phyloP scores from a whole-genome alignment of 30 jellyfish, hydroid and myxozoan genomes.

The Chironex yamaguchii region DNA sequence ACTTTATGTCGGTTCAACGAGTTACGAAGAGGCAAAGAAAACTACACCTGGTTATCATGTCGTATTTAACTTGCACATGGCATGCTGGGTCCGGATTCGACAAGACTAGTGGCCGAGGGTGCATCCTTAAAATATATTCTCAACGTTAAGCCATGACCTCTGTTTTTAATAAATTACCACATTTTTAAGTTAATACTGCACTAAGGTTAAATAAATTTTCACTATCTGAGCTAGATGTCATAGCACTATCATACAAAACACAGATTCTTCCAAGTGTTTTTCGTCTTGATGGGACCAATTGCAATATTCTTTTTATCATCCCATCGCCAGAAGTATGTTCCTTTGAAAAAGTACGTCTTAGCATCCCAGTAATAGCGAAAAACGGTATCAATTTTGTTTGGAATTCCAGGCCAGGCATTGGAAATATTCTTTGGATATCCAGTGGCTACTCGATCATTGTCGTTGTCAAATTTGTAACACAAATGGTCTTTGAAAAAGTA shows the following conservation, averaged over 20 bases:
- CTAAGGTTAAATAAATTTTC: too few relatives aligned
- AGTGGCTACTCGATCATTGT: constrained; percentile 23
- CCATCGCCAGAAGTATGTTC: constrained; percentile 60
- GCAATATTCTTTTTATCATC: constrained; percentile 12
- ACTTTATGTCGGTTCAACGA: too few relatives aligned
- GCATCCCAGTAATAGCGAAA: constrained; percentile 77
- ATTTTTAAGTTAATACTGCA: too few relatives aligned
- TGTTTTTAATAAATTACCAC: too few relatives aligned
- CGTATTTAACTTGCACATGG: too few relatives aligned
- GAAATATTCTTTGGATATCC: constrained; percentile 81
- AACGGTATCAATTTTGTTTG: constrained; percentile 77
- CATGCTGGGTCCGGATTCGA: too few relatives aligned
- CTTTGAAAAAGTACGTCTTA: constrained; percentile 73
- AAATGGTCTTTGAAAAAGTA: constrained; percentile 75
- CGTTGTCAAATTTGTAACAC: constrained; percentile 66
- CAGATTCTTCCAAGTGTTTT: constrained; percentile 69
- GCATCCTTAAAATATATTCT: too few relatives aligned
- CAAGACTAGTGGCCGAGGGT: too few relatives aligned
- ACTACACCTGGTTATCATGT: too few relatives aligned
- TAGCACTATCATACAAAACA: constrained; percentile 69
- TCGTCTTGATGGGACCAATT: constrained; percentile 59
- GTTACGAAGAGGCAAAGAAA: too few relatives aligned
- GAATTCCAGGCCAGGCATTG: constrained; percentile 75
- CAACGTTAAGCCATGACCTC: too few relatives aligned
- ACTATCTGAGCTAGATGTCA: too few relatives aligned